Evolutionary conservation across 1,140 invertebrate species (phyloP).

Genomic region (Condylostylus longicornis): DNA sequence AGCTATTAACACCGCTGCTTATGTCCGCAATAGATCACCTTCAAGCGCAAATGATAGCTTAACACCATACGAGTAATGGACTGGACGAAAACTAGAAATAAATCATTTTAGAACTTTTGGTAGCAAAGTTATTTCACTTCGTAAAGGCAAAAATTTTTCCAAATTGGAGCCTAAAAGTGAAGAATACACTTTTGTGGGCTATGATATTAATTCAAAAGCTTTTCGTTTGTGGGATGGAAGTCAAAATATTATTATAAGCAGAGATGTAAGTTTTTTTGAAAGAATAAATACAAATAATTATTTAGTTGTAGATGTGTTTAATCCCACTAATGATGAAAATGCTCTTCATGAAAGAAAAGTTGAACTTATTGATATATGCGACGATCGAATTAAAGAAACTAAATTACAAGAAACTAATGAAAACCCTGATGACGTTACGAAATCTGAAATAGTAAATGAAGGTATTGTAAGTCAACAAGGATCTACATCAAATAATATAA

Average conservation of each 20-base stretch:
- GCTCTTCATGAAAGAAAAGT: no score
- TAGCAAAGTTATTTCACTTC: slow-evolving; percentile 12
- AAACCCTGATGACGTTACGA: no score
- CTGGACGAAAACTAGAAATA: slow-evolving; percentile 14
- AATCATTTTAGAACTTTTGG: slow-evolving; percentile 18
- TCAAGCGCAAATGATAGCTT: slow-evolving; percentile 13
- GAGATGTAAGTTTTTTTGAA: slow-evolving; percentile 6
- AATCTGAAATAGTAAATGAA: no score
- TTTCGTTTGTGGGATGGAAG: slow-evolving; percentile 19
- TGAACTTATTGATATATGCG: no score
- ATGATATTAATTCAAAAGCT: slow-evolving; percentile 13
- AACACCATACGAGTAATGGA: slow-evolving; percentile 24
- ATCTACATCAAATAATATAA: no score
- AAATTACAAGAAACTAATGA: no score
- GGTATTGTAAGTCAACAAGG: no score
- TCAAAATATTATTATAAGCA: slow-evolving; percentile 14
- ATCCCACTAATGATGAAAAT: no score
- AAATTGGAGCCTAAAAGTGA: slow-evolving; percentile 11
- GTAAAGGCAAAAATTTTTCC: slow-evolving; percentile 13
- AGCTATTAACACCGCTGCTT: slow-evolving; percentile 12
- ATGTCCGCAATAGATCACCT: slow-evolving; percentile 19
- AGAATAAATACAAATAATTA: no score
- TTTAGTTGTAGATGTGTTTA: no score
- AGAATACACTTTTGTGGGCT: slow-evolving; percentile 15
- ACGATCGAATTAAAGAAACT: no score